These are phyloP conservation scores for Oreohelix idahoensis DNA, from an alignment of 1,140 invertebrate species.

Conservation along the genomic window DNA sequence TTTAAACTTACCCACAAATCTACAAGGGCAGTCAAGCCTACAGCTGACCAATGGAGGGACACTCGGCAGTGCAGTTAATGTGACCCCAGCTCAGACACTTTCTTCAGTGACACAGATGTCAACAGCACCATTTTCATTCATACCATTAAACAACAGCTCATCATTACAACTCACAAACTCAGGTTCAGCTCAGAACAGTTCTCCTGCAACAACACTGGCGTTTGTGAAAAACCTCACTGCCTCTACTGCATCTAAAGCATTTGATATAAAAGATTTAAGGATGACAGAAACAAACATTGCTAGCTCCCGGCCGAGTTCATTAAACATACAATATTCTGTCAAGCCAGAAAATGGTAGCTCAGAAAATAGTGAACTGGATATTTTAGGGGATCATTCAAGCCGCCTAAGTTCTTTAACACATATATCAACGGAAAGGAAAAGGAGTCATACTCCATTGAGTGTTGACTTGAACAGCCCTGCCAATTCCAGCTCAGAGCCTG, in stretches of 20 bases:
- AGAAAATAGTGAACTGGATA: background rate
- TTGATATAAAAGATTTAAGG: slow-evolving; percentile 10
- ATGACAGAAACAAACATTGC: background rate
- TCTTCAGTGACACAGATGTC: background rate
- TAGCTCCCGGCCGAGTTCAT: background rate
- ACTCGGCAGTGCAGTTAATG: background rate
- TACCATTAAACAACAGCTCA: background rate
- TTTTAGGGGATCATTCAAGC: background rate
- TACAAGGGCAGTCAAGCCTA: slow-evolving; percentile 9
- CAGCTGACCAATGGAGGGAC: slow-evolving; percentile 4
- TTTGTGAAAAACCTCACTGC: background rate
- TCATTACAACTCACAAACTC: background rate
- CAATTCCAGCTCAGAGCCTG: slow-evolving; percentile 40
- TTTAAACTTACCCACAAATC: background rate
- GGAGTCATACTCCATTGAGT: slow-evolving; percentile 39
- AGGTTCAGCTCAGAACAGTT: background rate
- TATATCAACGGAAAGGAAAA: slow-evolving; percentile 37
- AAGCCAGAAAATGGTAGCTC: too few relatives aligned
- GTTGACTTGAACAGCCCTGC: slow-evolving; percentile 48
- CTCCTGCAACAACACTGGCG: slow-evolving; percentile 7
- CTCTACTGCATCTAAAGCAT: background rate
- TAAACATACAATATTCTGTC: background rate
- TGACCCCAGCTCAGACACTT: background rate
- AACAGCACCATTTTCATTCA: slow-evolving; percentile 27
- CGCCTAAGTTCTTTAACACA: background rate